Percentiles rank a stretch among this genome's conserved stretches.
These are phyloP conservation scores for Diceros bicornis DNA, from an alignment of 2,797 vertebrate genomes.

Conservation along the genomic window DNA sequence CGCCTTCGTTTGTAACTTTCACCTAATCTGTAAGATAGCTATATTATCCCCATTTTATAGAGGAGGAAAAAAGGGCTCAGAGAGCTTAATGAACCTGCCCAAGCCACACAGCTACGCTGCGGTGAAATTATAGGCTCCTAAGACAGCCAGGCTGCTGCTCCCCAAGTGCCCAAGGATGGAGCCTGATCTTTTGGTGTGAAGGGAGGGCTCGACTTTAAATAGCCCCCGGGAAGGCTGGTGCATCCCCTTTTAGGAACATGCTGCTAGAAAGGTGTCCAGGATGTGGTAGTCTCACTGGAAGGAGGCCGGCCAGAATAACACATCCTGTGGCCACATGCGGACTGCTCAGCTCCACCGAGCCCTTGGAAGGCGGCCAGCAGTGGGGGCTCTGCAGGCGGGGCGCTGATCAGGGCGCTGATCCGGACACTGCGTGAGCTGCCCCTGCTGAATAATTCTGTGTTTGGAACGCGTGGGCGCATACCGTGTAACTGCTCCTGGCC, in stretches of 20 bases:
- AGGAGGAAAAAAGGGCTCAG: background rate
- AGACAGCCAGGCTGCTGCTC: background rate
- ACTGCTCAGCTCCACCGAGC: background rate
- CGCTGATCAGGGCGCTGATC: background rate
- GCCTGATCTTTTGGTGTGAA: background rate
- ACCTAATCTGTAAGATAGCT: background rate
- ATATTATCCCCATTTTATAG: background rate
- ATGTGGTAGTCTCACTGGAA: constrained; percentile 68
- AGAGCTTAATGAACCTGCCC: background rate
- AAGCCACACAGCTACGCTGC: background rate
- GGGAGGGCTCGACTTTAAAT: constrained; percentile 21
- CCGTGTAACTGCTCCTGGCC: background rate
- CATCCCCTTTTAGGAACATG: background rate
- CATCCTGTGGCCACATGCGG: constrained; percentile 2
- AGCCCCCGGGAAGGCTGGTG: background rate
- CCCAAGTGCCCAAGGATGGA: background rate
- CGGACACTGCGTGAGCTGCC: background rate
- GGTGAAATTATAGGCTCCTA: background rate
- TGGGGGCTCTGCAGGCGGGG: background rate
- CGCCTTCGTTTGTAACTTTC: background rate
- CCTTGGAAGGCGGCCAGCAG: constrained; percentile 7
- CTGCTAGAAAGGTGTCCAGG: constrained; percentile 64
- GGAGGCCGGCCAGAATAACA: constrained; percentile 68
- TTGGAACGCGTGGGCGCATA: background rate
- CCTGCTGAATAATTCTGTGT: background rate